These are phyloP conservation scores for Drosophila takahashii DNA, from an alignment of 1,140 invertebrate genomes.

Conservation along the genomic window DNA sequence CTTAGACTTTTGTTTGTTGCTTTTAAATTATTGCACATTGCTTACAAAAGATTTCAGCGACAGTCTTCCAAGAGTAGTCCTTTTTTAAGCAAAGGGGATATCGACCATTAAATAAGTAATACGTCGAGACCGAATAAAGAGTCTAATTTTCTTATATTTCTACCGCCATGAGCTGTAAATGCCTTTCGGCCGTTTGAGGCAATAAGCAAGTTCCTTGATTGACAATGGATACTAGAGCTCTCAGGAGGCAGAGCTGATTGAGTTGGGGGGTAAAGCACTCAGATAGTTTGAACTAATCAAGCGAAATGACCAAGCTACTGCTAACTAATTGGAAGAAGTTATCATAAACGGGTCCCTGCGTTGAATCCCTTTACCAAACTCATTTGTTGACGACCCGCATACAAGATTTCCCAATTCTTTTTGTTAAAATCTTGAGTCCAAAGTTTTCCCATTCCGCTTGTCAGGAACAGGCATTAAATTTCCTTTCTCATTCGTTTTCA, in stretches of 20 bases:
- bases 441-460: neutral
- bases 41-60: conserved; percentile 54
- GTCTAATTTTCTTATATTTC: neutral
- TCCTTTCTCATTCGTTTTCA: conserved; percentile 8
- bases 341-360: neutral
- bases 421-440: neutral
- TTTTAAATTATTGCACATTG: conserved; percentile 3
- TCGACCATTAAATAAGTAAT: neutral
- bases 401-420: neutral
- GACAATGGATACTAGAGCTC: neutral
- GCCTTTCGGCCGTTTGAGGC: neutral
- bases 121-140: neutral
- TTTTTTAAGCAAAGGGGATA: neutral
- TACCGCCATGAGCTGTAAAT: conserved; percentile 10
- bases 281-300: conserved; percentile 6
- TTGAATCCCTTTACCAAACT: neutral
- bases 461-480: conserved; percentile 5
- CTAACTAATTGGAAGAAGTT: conserved; percentile 2
- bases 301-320: neutral
- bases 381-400: neutral
- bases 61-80: neutral
- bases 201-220: neutral
- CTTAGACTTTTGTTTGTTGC: conserved; percentile 55
- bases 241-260: neutral
- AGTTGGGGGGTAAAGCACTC: neutral